Conservation (phyloP, 53 echinoderm and acorn worm species). For the Actinopyga echinites region DNA sequence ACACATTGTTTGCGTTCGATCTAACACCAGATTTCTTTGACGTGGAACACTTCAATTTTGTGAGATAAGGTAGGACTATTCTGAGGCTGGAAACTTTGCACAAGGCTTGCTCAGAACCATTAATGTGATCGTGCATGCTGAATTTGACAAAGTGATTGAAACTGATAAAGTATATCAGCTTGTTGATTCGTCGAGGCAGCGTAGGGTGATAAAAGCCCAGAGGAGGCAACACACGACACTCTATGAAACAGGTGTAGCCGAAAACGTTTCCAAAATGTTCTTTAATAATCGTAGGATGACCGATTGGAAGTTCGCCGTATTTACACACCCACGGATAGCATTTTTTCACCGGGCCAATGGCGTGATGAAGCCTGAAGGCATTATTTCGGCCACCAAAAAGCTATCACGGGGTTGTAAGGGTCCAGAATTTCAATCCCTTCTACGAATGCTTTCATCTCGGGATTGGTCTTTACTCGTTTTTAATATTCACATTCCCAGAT, state of each 20-base stretch:
- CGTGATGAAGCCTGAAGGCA: constrained; percentile 24
- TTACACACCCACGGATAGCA: constrained; percentile 50
- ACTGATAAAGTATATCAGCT: no score
- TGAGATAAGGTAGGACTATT: no score
- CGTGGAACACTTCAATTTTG: no score
- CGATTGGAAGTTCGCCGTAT: constrained; percentile 37
- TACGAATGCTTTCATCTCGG: constrained; percentile 42
- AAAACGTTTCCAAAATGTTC: constrained; percentile 50
- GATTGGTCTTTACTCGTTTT: neutral
- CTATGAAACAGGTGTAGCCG: constrained; percentile 49
- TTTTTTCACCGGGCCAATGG: constrained; percentile 19
- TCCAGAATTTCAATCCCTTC: no score
- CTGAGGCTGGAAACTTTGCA: no score
- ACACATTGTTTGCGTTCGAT: no score
- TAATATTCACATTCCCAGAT: neutral
- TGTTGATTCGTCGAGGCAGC: constrained; percentile 14
- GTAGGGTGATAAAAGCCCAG: constrained; percentile 52
- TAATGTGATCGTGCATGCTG: no score
- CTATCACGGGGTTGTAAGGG: no score
- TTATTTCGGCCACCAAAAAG: constrained; percentile 55
- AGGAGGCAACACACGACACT: constrained; percentile 62
- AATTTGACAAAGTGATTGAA: no score
- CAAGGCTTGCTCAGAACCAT: no score
- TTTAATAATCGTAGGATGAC: constrained; percentile 52
- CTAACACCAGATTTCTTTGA: no score